phyloP scores from a whole-genome alignment of 2,888 invertebrate species.

The Hypselothyrea guttata region DNA sequence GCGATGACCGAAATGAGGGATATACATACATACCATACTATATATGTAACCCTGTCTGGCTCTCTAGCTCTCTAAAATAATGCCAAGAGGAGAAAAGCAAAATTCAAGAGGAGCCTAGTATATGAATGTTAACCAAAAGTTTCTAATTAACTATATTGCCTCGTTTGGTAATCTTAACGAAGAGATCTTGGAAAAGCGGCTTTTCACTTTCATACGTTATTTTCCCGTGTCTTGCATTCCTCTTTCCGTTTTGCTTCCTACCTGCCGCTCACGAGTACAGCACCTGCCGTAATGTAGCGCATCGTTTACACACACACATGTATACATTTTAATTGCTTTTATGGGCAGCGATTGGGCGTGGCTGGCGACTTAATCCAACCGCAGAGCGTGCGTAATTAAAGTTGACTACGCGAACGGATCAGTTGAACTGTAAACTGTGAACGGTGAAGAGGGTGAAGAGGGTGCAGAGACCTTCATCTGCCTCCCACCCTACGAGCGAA shows the following conservation, averaged over 20 bases:
- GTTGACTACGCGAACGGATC: constrained; percentile 63
- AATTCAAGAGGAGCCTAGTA: constrained; percentile 2
- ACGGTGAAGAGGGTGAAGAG: too few relatives aligned
- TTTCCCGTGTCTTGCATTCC: constrained; percentile 12
- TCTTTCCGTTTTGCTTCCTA: constrained; percentile 27
- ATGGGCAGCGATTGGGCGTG: constrained; percentile 41
- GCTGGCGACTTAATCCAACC: constrained; percentile 56
- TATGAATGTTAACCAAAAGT: constrained; percentile 38
- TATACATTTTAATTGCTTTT: constrained; percentile 72
- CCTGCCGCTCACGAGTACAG: background rate
- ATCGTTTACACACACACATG: constrained; percentile 58
- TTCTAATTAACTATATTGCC: constrained; percentile 68
- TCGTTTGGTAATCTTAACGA: constrained; percentile 39
- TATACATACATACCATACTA: too few relatives aligned
- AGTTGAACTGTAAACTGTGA: constrained; percentile 50
- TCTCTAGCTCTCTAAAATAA: too few relatives aligned
- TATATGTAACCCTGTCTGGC: background rate
- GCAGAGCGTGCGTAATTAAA: constrained; percentile 66
- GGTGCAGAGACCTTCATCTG: constrained; percentile 8
- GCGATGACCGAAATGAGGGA: constrained; percentile 31
- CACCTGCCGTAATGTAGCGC: constrained; percentile 13
- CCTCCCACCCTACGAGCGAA: constrained; percentile 1
- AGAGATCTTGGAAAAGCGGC: constrained; percentile 58
- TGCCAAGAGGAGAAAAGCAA: background rate
- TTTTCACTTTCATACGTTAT: constrained; percentile 50